Conservation (phyloP, 2,113 vertebrate species). For the Isurus oxyrinchus region DNA sequence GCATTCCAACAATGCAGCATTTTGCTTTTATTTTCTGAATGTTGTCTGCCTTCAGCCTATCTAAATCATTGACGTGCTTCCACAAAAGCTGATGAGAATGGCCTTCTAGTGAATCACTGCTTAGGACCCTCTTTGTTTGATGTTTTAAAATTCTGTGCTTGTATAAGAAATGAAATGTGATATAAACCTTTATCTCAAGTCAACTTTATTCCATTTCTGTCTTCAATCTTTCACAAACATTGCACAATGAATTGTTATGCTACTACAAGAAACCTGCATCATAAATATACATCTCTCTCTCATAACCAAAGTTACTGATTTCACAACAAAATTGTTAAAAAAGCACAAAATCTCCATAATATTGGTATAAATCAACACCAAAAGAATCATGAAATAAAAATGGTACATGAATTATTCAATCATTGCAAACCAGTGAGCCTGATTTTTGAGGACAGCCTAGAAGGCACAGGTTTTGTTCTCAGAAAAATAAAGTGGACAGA, state of each 20-base stretch:
- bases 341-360: not conserved
- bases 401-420: not conserved
- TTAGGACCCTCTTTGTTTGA: not conserved
- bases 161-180: not conserved
- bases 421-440: not conserved
- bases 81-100: not conserved
- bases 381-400: not conserved
- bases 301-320: not conserved
- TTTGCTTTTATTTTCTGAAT: not conserved
- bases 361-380: not conserved
- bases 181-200: not conserved
- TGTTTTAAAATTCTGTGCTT: not conserved
- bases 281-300: not conserved
- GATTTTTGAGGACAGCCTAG: not conserved
- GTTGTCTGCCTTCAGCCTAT: not conserved
- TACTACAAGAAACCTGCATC: not conserved
- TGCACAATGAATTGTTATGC: not conserved
- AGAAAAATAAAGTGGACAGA: not conserved
- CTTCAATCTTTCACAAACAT: not conserved
- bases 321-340: not conserved
- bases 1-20: not conserved
- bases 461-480: not conserved
- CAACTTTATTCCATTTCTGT: not conserved
- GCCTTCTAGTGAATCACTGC: not conserved
- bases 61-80: constrained; percentile 3